Evolutionary conservation across 2,113 vertebrate genomes (phyloP), one percentile per base, ranked within the genome.

Genomic region (Calyptommatus sinebrachiatus): DNA sequence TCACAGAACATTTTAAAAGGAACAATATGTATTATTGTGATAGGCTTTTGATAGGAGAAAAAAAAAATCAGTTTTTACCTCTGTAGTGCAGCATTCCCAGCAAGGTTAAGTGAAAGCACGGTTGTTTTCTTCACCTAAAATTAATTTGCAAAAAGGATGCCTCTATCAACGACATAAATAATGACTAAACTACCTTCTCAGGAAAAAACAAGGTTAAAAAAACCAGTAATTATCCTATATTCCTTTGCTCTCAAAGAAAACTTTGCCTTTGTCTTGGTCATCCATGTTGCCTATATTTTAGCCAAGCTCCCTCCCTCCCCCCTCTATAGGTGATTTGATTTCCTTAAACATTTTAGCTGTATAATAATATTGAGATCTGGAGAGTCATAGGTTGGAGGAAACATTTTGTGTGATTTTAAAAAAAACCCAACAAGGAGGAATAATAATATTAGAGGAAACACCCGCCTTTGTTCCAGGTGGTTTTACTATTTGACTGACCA

Each of bases 401-500:
- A 67, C 21, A 35, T 45, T 10, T 20, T 45, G 68, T 70, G 21
- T 70, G 68, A 14, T 41, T 69, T 69, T 31, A 22, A 26, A 3
- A 67, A 8, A 61, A 57, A 10, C 46, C 22, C 18, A 28, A 76
- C 53, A 57, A 18, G 16, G 16, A 57, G 53, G 6, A 14, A 22
- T 28, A 22, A 31, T 12, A 70, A 22, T 41, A 41, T 41, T 41
- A 74, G 76, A 28, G 84, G 65, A 91, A 92, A 85, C 85, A 87
- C 84, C 69, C 50, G 26, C 74, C 90, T 93, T 94, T 94, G 90
- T 92, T 93, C 92, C 94, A 94, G 92, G 93, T 94, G 93, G 91
- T 92, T 91, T 95, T 94, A 93, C 92, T 92, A 92, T 95, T 90
- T 93, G 87, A 88, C 66, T 73, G 85, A 86, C 84, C 69, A 81